Conservation (phyloP, 2,113 vertebrate species). For the Diglossa brunneiventris region DNA sequence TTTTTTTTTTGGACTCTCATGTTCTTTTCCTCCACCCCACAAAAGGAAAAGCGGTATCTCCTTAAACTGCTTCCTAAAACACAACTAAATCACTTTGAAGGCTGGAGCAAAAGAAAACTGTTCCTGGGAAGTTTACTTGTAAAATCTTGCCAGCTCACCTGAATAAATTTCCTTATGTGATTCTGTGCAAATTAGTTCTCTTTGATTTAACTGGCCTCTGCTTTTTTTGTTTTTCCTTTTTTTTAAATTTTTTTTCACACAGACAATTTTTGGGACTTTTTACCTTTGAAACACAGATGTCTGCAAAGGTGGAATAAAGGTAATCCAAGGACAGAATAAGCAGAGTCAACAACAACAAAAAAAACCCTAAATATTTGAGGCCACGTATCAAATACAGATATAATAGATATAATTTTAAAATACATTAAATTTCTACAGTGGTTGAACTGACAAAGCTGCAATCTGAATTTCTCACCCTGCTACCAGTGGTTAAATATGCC, state of each 20-base stretch:
- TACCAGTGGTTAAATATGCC: neutral
- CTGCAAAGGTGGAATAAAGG: neutral
- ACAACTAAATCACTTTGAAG: neutral
- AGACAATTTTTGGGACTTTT: neutral
- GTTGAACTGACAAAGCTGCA: neutral
- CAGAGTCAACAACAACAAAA: neutral
- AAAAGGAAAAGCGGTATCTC: neutral
- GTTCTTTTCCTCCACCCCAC: neutral
- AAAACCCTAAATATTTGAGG: neutral
- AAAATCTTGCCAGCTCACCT: neutral
- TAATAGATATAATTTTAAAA: neutral
- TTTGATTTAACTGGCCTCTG: neutral
- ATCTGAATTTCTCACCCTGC: neutral
- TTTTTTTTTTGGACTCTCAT: neutral
- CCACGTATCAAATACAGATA: neutral
- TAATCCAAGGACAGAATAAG: neutral
- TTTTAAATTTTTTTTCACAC: neutral
- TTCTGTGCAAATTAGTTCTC: neutral
- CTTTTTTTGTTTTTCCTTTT: neutral
- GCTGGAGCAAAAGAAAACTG: neutral
- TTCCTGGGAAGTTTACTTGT: neutral
- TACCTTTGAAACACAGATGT: neutral
- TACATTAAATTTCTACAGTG: neutral
- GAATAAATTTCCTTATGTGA: neutral
- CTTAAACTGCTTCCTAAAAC: neutral